These are phyloP conservation scores for Ramphastos sulfuratus DNA, from an alignment of 2,113 vertebrate species.

Conservation along the genomic window DNA sequence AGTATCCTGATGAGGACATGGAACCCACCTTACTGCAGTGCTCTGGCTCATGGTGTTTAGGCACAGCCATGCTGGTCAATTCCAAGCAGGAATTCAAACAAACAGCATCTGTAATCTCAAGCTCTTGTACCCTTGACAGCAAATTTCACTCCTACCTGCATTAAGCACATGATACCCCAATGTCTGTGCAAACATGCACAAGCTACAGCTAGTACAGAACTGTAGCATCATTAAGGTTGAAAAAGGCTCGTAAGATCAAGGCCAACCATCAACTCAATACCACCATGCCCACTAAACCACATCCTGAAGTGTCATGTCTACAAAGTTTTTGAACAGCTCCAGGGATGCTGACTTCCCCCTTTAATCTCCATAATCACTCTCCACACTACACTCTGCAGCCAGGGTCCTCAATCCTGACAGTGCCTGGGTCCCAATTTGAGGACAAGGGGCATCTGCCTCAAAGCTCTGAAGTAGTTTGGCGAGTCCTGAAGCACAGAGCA, in stretches of 20 bases:
- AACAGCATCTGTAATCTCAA: background rate
- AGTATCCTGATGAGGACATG: accelerated
- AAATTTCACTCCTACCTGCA: background rate
- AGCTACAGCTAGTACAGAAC: background rate
- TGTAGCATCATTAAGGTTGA: too few species aligned
- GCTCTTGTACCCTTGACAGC: background rate
- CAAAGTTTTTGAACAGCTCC: too few species aligned
- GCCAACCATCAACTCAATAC: too few species aligned
- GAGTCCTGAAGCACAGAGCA: background rate
- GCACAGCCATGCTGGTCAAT: background rate
- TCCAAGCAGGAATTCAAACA: background rate
- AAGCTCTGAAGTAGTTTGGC: background rate
- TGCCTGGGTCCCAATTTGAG: background rate
- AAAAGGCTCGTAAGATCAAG: too few species aligned
- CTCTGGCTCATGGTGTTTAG: background rate
- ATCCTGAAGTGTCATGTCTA: too few species aligned
- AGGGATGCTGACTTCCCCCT: too few species aligned
- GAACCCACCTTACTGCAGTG: accelerated
- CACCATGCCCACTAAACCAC: too few species aligned
- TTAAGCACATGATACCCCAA: background rate
- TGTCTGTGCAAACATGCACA: background rate
- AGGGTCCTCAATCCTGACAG: background rate
- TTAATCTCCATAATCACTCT: background rate
- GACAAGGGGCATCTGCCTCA: accelerated
- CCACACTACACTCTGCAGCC: background rate